Evolutionary conservation across 1,140 invertebrate species (phyloP).

Genomic region (Hypothenemus hampei): DNA sequence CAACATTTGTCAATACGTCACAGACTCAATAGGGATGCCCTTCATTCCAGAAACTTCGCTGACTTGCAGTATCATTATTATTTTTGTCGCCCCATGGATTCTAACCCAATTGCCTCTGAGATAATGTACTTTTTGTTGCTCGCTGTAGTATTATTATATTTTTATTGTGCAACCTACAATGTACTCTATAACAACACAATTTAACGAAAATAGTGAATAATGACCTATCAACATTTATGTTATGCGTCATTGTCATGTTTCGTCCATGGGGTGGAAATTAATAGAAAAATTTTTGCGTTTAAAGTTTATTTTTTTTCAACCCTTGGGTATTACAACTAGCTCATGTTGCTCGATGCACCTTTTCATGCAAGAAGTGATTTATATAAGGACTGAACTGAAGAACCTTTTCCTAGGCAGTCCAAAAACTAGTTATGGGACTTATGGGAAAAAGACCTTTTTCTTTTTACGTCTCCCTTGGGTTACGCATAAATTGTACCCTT

Average conservation of each 20-base stretch:
- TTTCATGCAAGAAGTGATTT: too few species aligned
- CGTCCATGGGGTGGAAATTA: neutral
- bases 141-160: constrained; percentile 4
- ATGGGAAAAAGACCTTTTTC: constrained; percentile 24
- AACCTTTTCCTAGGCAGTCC: constrained; percentile 9
- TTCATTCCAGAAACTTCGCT: constrained; percentile 2
- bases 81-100: constrained; percentile 17
- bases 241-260: neutral
- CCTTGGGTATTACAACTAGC: too few species aligned
- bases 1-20: constrained; percentile 21
- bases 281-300: too few species aligned
- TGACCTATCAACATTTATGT: too few species aligned
- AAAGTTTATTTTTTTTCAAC: too few species aligned
- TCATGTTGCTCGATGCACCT: too few species aligned
- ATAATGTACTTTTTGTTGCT: constrained; percentile 13
- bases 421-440: constrained; percentile 17
- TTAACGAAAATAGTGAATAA: constrained; percentile 6
- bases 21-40: constrained; percentile 1
- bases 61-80: constrained; percentile 19
- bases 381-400: too few species aligned
- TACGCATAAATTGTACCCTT: constrained; percentile 25
- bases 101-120: neutral
- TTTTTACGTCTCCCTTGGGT: neutral
- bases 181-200: neutral
- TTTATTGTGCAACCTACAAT: neutral